Evolutionary conservation across 2,888 invertebrate species (phyloP).

Genomic region (Hyposoter dolosus): DNA sequence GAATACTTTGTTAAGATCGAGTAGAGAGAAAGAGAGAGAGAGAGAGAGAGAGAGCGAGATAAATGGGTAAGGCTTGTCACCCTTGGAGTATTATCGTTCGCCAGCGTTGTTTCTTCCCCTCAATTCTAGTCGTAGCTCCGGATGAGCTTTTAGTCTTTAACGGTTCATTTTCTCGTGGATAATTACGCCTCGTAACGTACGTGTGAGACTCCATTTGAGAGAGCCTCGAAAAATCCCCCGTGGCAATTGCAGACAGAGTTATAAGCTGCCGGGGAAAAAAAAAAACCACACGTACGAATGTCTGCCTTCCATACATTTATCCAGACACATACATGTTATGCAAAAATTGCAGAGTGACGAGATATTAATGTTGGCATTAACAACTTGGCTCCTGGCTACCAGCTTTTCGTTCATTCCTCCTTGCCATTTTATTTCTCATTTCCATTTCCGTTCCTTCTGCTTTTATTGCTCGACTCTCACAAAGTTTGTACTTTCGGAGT

Average conservation of each 20-base stretch:
- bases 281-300: not conserved
- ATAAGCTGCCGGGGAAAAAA: constrained; percentile 55
- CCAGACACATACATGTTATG: not conserved
- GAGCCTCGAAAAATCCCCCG: constrained; percentile 68
- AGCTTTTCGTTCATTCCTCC: constrained; percentile 39
- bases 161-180: constrained; percentile 53
- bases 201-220: constrained; percentile 66
- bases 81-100: constrained; percentile 40
- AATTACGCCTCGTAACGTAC: constrained; percentile 49
- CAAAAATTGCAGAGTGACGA: constrained; percentile 71
- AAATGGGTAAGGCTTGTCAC: constrained; percentile 47
- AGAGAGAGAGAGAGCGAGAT: constrained; percentile 31
- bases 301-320: not conserved
- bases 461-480: constrained; percentile 20
- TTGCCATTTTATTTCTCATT: constrained; percentile 41
- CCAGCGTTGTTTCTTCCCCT: constrained; percentile 12
- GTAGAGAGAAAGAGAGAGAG: not conserved
- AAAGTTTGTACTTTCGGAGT: not conserved
- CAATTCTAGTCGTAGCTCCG: constrained; percentile 4
- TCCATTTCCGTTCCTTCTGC: constrained; percentile 47
- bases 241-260: constrained; percentile 72
- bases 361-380: constrained; percentile 74
- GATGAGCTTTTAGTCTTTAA: constrained; percentile 50
- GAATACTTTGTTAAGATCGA: constrained; percentile 63
- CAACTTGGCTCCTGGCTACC: constrained; percentile 72